Evolutionary conservation across 2,113 vertebrate genomes (phyloP).

Genomic region (Cygnus buccinator): DNA sequence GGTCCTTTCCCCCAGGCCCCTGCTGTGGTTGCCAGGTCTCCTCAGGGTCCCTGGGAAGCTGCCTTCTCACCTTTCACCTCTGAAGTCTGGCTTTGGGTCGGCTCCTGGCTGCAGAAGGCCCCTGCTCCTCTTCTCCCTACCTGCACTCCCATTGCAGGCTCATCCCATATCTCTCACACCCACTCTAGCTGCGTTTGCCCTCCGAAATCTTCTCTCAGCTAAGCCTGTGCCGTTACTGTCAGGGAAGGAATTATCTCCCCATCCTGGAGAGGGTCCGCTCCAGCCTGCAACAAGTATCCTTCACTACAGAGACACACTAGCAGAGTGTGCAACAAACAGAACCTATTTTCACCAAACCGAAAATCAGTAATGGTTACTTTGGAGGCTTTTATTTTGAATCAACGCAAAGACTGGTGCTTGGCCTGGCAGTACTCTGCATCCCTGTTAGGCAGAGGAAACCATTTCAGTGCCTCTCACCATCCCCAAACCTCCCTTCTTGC

Average conservation of each 20-base stretch:
- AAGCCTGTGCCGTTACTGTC: not conserved
- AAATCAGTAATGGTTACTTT: not conserved
- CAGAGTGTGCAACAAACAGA: not conserved
- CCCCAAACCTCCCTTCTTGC: not conserved
- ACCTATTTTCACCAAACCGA: not conserved
- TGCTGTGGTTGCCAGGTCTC: not conserved
- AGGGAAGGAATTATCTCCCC: not conserved
- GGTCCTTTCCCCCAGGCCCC: not conserved
- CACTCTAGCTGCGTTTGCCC: not conserved
- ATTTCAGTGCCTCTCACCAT: fast-evolving
- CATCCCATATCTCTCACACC: not conserved
- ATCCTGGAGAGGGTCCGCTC: not conserved
- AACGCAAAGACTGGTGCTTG: not conserved
- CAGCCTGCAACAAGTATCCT: not conserved
- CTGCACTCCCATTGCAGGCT: not conserved
- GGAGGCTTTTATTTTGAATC: not conserved
- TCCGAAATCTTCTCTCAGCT: not conserved
- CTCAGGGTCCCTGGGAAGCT: not conserved
- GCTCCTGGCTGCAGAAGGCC: not conserved
- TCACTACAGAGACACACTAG: not conserved
- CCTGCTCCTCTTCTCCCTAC: not conserved
- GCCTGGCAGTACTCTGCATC: not conserved
- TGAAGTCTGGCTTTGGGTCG: not conserved
- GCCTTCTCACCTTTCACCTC: not conserved
- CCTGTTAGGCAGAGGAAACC: not conserved